Percentiles rank a stretch among this genome's conserved stretches.
phyloP scores from a whole-genome alignment of 2,888 invertebrate genomes.

The Rhagonycha fulva region DNA sequence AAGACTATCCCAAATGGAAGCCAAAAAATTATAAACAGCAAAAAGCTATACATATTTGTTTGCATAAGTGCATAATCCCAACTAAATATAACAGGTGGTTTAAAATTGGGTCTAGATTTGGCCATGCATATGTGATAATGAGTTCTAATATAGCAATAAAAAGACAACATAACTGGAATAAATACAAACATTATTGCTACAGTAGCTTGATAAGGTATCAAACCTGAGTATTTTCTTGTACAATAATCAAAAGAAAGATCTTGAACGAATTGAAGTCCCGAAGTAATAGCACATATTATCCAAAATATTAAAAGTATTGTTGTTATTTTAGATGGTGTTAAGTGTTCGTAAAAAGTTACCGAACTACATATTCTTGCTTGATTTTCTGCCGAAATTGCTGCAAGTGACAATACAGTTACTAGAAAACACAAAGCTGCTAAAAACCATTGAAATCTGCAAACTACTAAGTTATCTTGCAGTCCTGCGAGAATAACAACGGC shows the following conservation, averaged over 20 bases:
- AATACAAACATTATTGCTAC: slow-evolving; percentile 64
- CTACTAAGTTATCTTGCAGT: slow-evolving; percentile 59
- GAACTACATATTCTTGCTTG: slow-evolving; percentile 66
- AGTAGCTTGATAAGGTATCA: slow-evolving; percentile 61
- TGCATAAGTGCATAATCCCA: slow-evolving; percentile 66
- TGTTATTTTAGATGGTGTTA: slow-evolving; percentile 60
- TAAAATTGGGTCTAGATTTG: slow-evolving; percentile 62
- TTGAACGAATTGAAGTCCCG: slow-evolving; percentile 65
- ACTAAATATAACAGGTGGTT: slow-evolving; percentile 64
- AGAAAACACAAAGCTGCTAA: slow-evolving; percentile 68
- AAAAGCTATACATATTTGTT: slow-evolving; percentile 68
- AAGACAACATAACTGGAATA: slow-evolving; percentile 62
- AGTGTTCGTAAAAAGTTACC: slow-evolving; percentile 56
- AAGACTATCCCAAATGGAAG: slow-evolving; percentile 68
- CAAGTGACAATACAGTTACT: slow-evolving; percentile 65
- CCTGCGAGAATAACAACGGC: slow-evolving; percentile 73
- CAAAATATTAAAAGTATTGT: slow-evolving; percentile 61
- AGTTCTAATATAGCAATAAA: slow-evolving; percentile 60
- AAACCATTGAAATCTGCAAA: slow-evolving; percentile 71
- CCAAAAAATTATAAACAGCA: slow-evolving; percentile 69
- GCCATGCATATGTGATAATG: slow-evolving; percentile 59
- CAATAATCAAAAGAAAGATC: slow-evolving; percentile 73
- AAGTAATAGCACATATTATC: slow-evolving; percentile 59
- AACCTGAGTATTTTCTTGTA: slow-evolving; percentile 59
- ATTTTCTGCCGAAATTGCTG: slow-evolving; percentile 69